Base-by-base conservation (phyloP, 2,888 invertebrate genomes). In the Standfussiana lucernea region DNA sequence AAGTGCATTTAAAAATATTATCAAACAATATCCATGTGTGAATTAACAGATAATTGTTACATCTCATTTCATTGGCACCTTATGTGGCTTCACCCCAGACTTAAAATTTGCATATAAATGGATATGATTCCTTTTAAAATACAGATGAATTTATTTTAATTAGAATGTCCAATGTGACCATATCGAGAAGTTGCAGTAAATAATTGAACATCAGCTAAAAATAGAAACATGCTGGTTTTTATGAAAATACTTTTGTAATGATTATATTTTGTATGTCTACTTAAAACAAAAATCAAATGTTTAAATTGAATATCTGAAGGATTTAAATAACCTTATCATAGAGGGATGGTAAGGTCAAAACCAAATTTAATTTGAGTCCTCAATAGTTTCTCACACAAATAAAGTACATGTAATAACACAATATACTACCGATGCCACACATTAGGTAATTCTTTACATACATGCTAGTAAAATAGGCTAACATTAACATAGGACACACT, bases 101-200 rank as follows among this genome's bases (percentile, higher is more conserved):
- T 75, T 28, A 40, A 72, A 79, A 86, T 86, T 86, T 84, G 68
- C 86, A 86, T 86, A 75, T 79, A 79, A 82, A 85, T 81, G 68
- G 64, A 71, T 68, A 75, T 5, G 37, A 85, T 80, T 70, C 80
- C 80, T 83, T 85, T 80, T 64, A 40, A 83, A 74, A 70, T 74
- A 80, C 45, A 72, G 68, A 71, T 83, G 53, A 80, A 75, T 77
- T 75, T 76, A 75, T 84, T 85, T 78, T 82, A 84, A 86, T 85
- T 65, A 79, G 70, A 80, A 78, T 86, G 74, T 78, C 73, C 67
- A 59, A 47, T 77, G 80, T 69, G 62, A 59, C 80, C 74, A 77
- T 84, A 83, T 53, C 21, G 64, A 76, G 73, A 73, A 65, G 65
- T 42, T 77, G 72, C 67, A 81, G 47, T 72, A 72, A 71, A 73